Percentiles rank a stretch among this genome's conserved stretches.
phyloP scores from a whole-genome alignment of 37 sponge, comb jelly and placozoan genomes.

The Chondrosia reniformis region DNA sequence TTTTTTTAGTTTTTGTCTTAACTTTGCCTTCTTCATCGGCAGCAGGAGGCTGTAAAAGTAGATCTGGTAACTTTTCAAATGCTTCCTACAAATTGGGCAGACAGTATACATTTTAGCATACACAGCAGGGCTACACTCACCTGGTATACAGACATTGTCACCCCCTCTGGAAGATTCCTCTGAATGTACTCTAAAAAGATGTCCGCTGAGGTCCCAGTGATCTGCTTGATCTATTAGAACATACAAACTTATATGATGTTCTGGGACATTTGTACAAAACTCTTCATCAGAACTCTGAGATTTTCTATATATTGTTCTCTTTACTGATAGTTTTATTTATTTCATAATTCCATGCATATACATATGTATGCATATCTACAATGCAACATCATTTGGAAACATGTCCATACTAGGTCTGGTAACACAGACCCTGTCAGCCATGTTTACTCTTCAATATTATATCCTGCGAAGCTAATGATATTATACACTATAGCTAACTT shows the following conservation, averaged over 20 bases:
- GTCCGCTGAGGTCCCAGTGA: constrained; percentile 91
- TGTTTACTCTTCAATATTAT: too few relatives aligned
- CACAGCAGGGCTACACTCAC: constrained; percentile 6
- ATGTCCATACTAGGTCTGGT: too few relatives aligned
- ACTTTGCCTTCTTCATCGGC: neutral
- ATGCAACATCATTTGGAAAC: too few relatives aligned
- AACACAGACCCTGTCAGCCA: too few relatives aligned
- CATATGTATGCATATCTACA: too few relatives aligned
- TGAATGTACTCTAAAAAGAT: constrained; percentile 91
- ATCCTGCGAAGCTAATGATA: too few relatives aligned
- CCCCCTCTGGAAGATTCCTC: constrained; percentile 84
- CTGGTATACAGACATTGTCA: constrained; percentile 79
- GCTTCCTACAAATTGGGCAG: constrained; percentile 3
- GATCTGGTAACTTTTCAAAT: constrained; percentile 2
- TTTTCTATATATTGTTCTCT: too few relatives aligned
- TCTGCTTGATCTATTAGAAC: constrained; percentile 42
- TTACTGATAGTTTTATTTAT: too few relatives aligned
- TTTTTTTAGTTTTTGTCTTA: too few relatives aligned
- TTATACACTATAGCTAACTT: constrained; percentile 49
- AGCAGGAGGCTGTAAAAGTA: neutral
- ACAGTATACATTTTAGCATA: neutral
- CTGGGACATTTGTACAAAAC: neutral
- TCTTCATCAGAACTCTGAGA: too few relatives aligned
- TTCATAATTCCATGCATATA: too few relatives aligned
- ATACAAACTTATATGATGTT: neutral